Base-by-base conservation (phyloP, 2,797 vertebrate genomes). In the Neosilurus mollespiculum region DNA sequence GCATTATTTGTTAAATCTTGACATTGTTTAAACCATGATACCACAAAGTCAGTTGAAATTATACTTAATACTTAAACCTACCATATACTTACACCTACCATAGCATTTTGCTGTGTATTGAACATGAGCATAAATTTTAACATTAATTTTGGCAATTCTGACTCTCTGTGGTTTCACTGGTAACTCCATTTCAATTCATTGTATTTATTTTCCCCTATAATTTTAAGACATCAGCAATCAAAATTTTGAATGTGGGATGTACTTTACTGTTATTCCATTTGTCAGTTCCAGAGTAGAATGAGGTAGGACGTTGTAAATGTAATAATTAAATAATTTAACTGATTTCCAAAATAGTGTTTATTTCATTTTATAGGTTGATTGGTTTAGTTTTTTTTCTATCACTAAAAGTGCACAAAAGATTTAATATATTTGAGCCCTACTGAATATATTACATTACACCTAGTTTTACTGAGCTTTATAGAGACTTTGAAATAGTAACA, bases 141-240 rank as follows among this genome's bases (percentile, higher is more conserved):
- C 0, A 2, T 24, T 22, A 24, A 9, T 51, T 71, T 71, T 53
- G 22, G 24, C 49, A 75, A 18, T 66, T 66, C 49, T 83, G 72
- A 65, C 64, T 59, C 49, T 83, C 81, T 86, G 62, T 37, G 62
- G 83, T 88, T 83, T 88, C 78, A 84, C 3, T 86, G 85, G 85
- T 75, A 43, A 83, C 20, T 66, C 51, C 49, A 75, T 85, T 53
- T 43, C 78, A 80, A 80, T 66, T 80, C 80, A 73, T 34, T 56
- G 5, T n/a, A 75, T 56, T 73, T 8, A 56, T n/a, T 0, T 4
- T 66, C 18, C 20, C 30, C 24, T 59, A 0, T 67, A 22, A 65
- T 80, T 53, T 61, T 49, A 9, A 53, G 14, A n/a, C n/a, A n/a
- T n/a, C n/a, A n/a, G n/a, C n/a, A n/a, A n/a, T 65, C 16, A 18